Percentiles rank a stretch among this genome's conserved stretches.
Evolutionary conservation across 2,888 invertebrate species (phyloP).

Genomic region (Hyposoter didymator): DNA sequence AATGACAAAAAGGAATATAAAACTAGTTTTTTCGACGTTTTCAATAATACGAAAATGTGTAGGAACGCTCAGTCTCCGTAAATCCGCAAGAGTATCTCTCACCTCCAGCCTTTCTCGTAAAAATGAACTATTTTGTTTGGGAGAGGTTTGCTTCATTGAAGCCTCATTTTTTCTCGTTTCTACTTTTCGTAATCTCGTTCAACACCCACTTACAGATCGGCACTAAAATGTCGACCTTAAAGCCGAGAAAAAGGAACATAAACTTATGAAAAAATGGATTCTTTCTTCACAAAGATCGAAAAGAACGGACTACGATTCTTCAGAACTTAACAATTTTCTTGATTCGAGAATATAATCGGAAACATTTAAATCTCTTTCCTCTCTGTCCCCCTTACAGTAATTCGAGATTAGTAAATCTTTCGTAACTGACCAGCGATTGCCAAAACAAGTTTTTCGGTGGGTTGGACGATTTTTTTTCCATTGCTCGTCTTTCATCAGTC

Average conservation of each 20-base stretch:
- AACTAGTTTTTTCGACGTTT: slow-evolving; percentile 2
- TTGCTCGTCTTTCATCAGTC: neutral
- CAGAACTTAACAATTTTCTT: neutral
- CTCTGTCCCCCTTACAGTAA: neutral
- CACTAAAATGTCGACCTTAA: slow-evolving; percentile 33
- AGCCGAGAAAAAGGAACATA: slow-evolving; percentile 14
- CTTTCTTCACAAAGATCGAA: neutral
- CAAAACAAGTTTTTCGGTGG: slow-evolving; percentile 8
- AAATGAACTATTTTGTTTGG: slow-evolving; percentile 22
- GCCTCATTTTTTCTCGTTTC: slow-evolving; percentile 11
- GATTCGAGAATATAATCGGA: slow-evolving; percentile 24
- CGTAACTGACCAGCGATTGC: slow-evolving; percentile 26
- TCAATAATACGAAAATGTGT: neutral
- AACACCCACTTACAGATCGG: slow-evolving; percentile 35
- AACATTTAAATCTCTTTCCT: slow-evolving; percentile 33
- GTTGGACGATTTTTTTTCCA: neutral
- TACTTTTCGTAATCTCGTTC: slow-evolving; percentile 29
- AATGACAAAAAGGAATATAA: neutral
- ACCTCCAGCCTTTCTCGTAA: slow-evolving; percentile 19
- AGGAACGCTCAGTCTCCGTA: slow-evolving; percentile 26
- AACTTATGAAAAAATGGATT: slow-evolving; percentile 40
- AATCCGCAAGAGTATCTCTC: neutral
- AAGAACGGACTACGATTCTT: neutral
- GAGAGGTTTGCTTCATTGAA: slow-evolving; percentile 9
- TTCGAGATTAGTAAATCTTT: slow-evolving; percentile 27